Percentiles rank a stretch among this genome's conserved stretches.
Evolutionary conservation across 2,888 invertebrate species (phyloP).

Genomic region (Caenorhabditis panamensis): DNA sequence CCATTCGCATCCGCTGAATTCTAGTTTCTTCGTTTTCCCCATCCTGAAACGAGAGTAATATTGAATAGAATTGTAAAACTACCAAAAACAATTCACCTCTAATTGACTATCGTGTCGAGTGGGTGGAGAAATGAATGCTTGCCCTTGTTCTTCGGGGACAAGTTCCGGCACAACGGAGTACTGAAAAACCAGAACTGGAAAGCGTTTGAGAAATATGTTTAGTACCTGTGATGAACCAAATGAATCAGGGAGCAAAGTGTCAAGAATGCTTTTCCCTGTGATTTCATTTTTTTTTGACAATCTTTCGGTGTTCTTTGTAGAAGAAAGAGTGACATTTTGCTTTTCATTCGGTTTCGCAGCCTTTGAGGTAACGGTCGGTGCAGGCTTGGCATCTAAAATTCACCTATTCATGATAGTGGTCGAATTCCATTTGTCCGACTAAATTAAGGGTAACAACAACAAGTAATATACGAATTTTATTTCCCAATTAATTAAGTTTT

Average conservation of each 20-base stretch:
- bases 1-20: slow-evolving; percentile 53
- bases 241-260: slow-evolving; percentile 49
- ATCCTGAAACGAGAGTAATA: slow-evolving; percentile 18
- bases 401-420: neutral
- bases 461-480: neutral
- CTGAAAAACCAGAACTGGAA: neutral
- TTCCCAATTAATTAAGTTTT: neutral
- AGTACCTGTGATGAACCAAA: slow-evolving; percentile 47
- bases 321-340: neutral
- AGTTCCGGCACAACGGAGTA: neutral
- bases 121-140: neutral
- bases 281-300: neutral
- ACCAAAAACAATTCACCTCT: neutral
- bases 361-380: neutral
- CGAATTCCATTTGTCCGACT: neutral
- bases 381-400: neutral
- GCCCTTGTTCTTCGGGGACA: neutral
- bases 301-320: neutral
- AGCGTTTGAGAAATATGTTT: neutral
- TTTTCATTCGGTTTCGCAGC: slow-evolving; percentile 16
- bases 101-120: neutral
- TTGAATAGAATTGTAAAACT: too few species aligned
- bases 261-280: slow-evolving; percentile 31
- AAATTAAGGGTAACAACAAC: neutral
- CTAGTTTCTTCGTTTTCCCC: slow-evolving; percentile 53